Evolutionary conservation across 2,888 invertebrate genomes (phyloP).

Genomic region (Cenopis cana): DNA sequence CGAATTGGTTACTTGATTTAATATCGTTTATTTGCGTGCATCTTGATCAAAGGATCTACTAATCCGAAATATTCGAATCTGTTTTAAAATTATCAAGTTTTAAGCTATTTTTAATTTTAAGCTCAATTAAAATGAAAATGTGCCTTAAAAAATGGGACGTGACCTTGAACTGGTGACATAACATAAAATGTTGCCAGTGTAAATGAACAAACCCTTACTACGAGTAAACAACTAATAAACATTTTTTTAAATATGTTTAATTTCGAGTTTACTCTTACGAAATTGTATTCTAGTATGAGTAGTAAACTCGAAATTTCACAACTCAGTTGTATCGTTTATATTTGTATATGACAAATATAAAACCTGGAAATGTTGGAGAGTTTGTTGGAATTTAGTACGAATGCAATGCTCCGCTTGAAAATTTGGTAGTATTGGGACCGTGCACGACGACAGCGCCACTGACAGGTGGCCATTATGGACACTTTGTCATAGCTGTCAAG

Average conservation of each 20-base stretch:
- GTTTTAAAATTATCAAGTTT: neutral
- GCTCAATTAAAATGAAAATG: neutral
- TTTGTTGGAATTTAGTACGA: no score
- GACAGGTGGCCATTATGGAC: no score
- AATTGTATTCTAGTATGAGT: no score
- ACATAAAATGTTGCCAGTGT: constrained; percentile 27
- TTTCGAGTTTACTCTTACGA: neutral
- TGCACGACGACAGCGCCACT: no score
- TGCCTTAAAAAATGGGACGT: constrained; percentile 21
- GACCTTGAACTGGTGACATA: constrained; percentile 34
- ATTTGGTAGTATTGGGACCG: no score
- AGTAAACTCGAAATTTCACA: no score
- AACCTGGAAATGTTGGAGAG: no score
- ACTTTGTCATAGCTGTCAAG: no score
- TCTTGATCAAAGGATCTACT: neutral
- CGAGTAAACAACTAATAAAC: neutral
- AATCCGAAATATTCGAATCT: neutral
- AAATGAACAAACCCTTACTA: constrained; percentile 23
- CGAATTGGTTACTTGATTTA: neutral
- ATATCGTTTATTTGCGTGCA: neutral
- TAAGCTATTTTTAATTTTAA: neutral
- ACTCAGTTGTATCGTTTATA: no score
- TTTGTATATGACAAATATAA: no score
- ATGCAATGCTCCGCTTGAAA: no score
- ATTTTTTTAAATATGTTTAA: no score